Conservation (phyloP, 2,888 invertebrate genomes). For the Eulithis prunata region DNA sequence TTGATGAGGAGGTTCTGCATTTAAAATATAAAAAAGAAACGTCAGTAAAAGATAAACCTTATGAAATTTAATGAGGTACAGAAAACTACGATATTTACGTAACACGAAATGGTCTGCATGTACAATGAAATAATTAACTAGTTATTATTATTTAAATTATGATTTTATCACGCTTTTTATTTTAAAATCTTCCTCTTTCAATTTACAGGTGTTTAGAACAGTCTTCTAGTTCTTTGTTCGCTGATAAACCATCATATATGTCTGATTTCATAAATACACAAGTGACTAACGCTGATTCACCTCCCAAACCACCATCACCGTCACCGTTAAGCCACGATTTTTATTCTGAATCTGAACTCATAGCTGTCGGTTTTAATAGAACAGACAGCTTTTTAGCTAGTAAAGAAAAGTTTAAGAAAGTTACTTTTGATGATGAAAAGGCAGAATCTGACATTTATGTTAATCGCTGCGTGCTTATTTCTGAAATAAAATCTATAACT, state of each 20-base stretch:
- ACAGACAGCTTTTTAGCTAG: conserved; percentile 43
- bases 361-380: conserved; percentile 28
- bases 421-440: conserved; percentile 18
- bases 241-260: conserved; percentile 47
- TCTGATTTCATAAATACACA: conserved; percentile 36
- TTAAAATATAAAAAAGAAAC: conserved; percentile 36
- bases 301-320: conserved; percentile 42
- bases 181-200: conserved; percentile 37
- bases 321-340: conserved; percentile 30
- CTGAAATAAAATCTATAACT: conserved; percentile 33
- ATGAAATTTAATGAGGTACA: conserved; percentile 28
- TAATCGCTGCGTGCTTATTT: conserved; percentile 27
- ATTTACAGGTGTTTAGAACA: conserved; percentile 51
- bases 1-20: conserved; percentile 42
- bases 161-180: not conserved
- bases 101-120: not conserved
- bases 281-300: conserved; percentile 47
- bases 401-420: conserved; percentile 29
- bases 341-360: conserved; percentile 27
- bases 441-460: conserved; percentile 27
- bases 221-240: conserved; percentile 43
- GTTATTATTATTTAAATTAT: not conserved
- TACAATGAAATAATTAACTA: not conserved
- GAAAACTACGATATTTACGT: conserved; percentile 10
- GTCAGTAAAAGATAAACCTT: conserved; percentile 32